Evolutionary conservation across 2,113 vertebrate species (phyloP), one percentile per base, ranked within the genome.

Genomic region (Heloderma charlesbogerti): DNA sequence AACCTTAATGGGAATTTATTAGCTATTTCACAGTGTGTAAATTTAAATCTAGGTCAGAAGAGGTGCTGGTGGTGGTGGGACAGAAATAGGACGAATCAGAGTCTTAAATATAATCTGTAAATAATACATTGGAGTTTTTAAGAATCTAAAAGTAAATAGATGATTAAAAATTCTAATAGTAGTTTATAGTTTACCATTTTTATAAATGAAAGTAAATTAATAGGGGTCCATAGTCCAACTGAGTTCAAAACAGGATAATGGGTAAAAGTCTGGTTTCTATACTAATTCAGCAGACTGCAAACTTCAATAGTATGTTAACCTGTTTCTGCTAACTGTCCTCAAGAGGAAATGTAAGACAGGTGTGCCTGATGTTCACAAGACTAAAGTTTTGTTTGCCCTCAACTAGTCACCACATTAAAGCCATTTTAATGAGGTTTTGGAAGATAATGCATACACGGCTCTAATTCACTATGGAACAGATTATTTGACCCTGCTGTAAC

Each of bases 1-100:
- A 97, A 97, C 96, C 96, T 97, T 97, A 98, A 97, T 97, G 97
- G 96, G 96, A 95, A 98, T 98, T 97, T 98, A 97, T 97, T 97
- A 97, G 96, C 96, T 97, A 97, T 97, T 97, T 98, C 97, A 97
- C 96, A 97, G 97, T 97, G 96, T 96, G 94, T 98, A 97, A 98
- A 98, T 98, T 97, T 97, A 96, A 97, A 97, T 97, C 96, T 97
- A 97, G 97, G 97, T 98, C 97, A 97, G 89, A 96, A 95, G 95
- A 96, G 93, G 91, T 96, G 51, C 5, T 51, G 48, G 48, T 43
- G 48, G 48, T n/a, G 74, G 18, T 27, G 72, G 43, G 20, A 96
- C 94, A 97, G 97, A 97, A 97, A 97, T 96, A 96, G 96, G 93
- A 95, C 94, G 97, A 96, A 96, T 95, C 84, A 88, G 96, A 92